These are phyloP conservation scores for Siniperca scherzeri DNA, from an alignment of 2,797 vertebrate species.

Conservation along the genomic window DNA sequence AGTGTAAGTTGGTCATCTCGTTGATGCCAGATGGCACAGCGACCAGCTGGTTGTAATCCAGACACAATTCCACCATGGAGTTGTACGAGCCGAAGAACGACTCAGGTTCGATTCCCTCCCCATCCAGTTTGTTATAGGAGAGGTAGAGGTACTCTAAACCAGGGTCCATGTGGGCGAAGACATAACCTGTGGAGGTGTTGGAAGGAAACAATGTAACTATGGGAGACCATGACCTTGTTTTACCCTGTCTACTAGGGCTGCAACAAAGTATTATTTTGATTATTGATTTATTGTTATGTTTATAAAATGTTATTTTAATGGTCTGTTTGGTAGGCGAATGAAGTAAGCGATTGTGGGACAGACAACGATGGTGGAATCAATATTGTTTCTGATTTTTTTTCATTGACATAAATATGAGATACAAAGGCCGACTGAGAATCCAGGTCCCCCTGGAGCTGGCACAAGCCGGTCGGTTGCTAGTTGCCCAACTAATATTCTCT, in stretches of 20 bases:
- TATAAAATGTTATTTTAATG: background rate
- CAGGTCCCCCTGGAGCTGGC: background rate
- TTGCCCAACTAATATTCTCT: background rate
- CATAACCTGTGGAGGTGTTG: constrained; percentile 84
- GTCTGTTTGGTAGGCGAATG: background rate
- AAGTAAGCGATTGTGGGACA: background rate
- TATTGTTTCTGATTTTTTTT: background rate
- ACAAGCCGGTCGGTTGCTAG: background rate
- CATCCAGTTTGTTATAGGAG: constrained; percentile 93
- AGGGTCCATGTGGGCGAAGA: constrained; percentile 96
- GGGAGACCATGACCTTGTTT: background rate
- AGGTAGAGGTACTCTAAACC: constrained; percentile 97
- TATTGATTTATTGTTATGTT: background rate
- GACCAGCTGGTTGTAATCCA: constrained; percentile 94
- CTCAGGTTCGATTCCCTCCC: constrained; percentile 90
- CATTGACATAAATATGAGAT: background rate
- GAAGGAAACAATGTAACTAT: background rate
- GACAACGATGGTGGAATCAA: background rate
- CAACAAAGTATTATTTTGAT: background rate
- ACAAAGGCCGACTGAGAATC: background rate
- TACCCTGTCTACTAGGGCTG: background rate
- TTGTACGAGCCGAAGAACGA: constrained; percentile 93
- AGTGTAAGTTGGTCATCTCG: constrained; percentile 93
- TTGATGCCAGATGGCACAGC: constrained; percentile 90
- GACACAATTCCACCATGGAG: constrained; percentile 93